A percentile compares a stretch with the other conserved stretches of the same genome.
Conservation (phyloP, 2,113 vertebrate species). For the Tricholaema leucomelas region DNA sequence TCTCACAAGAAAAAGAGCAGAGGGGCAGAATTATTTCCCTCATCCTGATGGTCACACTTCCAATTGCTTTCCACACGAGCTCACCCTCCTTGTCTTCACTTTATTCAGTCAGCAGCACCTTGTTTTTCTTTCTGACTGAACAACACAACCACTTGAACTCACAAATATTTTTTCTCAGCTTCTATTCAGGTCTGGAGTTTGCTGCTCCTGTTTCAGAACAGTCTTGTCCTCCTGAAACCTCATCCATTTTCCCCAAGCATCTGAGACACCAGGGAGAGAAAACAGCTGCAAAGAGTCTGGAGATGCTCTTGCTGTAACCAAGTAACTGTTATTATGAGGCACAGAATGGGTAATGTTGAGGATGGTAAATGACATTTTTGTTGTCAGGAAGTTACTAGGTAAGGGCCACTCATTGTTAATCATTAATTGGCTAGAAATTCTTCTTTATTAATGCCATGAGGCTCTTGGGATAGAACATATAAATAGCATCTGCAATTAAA, state of each 20-base stretch:
- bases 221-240: background rate
- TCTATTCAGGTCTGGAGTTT: background rate
- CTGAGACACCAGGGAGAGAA: background rate
- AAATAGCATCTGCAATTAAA: background rate
- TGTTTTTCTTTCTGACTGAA: background rate
- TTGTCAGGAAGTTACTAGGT: background rate
- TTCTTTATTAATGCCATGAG: background rate
- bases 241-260: background rate
- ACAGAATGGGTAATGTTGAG: background rate
- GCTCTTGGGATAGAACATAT: background rate
- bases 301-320: background rate
- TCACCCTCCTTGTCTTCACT: background rate
- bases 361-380: background rate
- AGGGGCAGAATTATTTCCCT: too few relatives aligned
- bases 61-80: background rate
- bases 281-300: background rate
- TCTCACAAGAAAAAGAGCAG: too few relatives aligned
- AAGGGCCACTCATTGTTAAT: background rate
- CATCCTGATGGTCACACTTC: too few relatives aligned
- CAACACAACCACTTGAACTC: background rate
- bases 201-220: background rate
- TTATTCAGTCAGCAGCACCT: background rate
- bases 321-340: background rate
- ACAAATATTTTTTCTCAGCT: background rate
- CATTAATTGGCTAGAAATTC: background rate